Evolutionary conservation across 1,140 invertebrate species (phyloP).

Genomic region (Orchesella cincta): DNA sequence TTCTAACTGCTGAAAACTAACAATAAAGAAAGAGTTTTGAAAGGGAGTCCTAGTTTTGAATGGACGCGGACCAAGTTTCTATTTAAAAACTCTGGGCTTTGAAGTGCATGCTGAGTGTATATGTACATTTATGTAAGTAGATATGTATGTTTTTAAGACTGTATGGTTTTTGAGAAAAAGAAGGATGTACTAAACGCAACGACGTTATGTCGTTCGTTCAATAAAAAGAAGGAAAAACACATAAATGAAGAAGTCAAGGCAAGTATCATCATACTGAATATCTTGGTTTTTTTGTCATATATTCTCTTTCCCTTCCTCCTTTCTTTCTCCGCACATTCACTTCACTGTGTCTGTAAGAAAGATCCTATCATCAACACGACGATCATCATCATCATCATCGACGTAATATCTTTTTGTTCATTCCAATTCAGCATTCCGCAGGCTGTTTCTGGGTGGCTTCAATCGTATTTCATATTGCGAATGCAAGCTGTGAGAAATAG

Average conservation of each 20-base stretch:
- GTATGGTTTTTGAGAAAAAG: too few species aligned
- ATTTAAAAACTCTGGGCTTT: background rate
- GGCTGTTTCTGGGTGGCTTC: background rate
- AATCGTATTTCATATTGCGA: background rate
- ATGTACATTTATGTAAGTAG: too few species aligned
- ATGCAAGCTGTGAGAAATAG: background rate
- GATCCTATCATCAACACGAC: background rate
- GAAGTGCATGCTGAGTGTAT: background rate
- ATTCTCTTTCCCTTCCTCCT: background rate
- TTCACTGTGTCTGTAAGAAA: too few species aligned
- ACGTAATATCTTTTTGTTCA: background rate
- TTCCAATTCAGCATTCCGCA: slow-evolving; percentile 1
- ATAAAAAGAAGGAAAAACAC: background rate
- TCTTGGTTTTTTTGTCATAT: background rate
- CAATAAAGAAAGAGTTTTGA: too few species aligned
- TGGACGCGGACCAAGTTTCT: background rate
- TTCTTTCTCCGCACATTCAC: background rate
- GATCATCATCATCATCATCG: background rate
- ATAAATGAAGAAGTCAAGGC: background rate
- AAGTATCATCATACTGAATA: background rate
- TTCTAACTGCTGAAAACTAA: background rate
- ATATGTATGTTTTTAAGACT: too few species aligned
- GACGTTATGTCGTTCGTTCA: too few species aligned
- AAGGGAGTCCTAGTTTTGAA: too few species aligned
- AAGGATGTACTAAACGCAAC: too few species aligned